phyloP scores from a whole-genome alignment of 2,888 invertebrate species.

The Pyrrhosoma nymphula region DNA sequence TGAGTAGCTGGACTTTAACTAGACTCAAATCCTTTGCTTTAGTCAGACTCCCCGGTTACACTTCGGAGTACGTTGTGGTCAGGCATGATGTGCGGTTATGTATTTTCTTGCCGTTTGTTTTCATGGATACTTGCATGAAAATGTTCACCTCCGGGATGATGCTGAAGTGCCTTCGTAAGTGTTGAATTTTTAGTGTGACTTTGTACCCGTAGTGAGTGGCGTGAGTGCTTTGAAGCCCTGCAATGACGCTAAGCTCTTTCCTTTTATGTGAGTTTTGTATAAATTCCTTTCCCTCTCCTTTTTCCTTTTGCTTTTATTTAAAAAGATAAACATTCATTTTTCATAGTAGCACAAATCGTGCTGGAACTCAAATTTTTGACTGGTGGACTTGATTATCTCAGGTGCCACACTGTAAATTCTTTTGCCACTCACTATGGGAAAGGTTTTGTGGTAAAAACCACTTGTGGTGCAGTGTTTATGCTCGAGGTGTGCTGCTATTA shows the following conservation, averaged over 20 bases:
- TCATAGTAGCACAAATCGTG: conserved; percentile 22
- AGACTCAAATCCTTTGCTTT: conserved; percentile 50
- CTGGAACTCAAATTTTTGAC: conserved; percentile 55
- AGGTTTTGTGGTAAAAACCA: conserved; percentile 40
- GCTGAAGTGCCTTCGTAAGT: conserved; percentile 57
- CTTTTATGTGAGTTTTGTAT: conserved; percentile 52
- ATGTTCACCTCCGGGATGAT: conserved; percentile 45
- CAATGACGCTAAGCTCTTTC: conserved; percentile 47
- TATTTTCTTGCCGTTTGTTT: conserved; percentile 55
- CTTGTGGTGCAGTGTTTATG: conserved; percentile 24
- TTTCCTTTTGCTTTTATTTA: conserved; percentile 41
- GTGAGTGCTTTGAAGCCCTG: conserved; percentile 57
- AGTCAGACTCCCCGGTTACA: conserved; percentile 29
- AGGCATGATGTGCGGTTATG: conserved; percentile 60
- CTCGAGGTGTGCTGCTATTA: conserved; percentile 59
- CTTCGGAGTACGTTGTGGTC: conserved; percentile 51
- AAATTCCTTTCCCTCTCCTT: conserved; percentile 47
- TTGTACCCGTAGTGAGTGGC: conserved; percentile 63
- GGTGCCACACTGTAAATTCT: conserved; percentile 55
- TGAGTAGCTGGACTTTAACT: conserved; percentile 57
- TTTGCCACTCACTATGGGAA: conserved; percentile 65
- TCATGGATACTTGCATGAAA: conserved; percentile 58
- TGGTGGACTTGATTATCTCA: conserved; percentile 61
- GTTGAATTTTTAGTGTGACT: conserved; percentile 65
- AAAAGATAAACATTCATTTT: conserved; percentile 25